Evolutionary conservation across 2,888 invertebrate species (phyloP).

Genomic region (Monopis laevigella): DNA sequence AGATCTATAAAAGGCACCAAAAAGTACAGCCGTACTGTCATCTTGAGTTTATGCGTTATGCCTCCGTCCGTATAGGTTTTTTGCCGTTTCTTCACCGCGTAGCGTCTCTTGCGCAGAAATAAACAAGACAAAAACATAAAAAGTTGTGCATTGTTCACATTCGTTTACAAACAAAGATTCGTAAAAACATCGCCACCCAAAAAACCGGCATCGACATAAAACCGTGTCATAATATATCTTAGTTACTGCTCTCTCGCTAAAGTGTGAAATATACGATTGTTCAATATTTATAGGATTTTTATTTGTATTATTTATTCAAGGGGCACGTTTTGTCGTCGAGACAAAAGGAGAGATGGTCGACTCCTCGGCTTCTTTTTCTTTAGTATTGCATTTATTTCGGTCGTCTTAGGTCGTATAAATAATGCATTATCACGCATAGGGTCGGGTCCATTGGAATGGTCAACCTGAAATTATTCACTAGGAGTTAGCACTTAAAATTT

Average conservation of each 20-base stretch:
- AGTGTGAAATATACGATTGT: slow-evolving; percentile 63
- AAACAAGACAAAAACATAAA: slow-evolving; percentile 23
- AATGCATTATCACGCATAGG: slow-evolving; percentile 64
- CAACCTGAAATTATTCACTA: slow-evolving; percentile 44
- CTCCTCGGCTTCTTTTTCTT: slow-evolving; percentile 51
- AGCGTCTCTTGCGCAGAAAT: slow-evolving; percentile 5
- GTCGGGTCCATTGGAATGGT: slow-evolving; percentile 32
- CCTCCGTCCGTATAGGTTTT: slow-evolving; percentile 25
- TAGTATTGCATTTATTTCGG: slow-evolving; percentile 60
- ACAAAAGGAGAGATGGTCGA: slow-evolving; percentile 40
- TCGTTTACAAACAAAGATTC: slow-evolving; percentile 58
- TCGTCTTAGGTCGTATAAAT: slow-evolving; percentile 60
- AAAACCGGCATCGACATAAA: slow-evolving; percentile 43
- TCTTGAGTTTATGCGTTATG: slow-evolving; percentile 26
- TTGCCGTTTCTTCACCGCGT: slow-evolving; percentile 19
- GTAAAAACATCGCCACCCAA: slow-evolving; percentile 39
- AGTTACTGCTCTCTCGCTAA: slow-evolving; percentile 42
- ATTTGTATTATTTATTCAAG: slow-evolving; percentile 62
- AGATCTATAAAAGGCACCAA: slow-evolving; percentile 4
- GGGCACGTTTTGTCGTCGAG: slow-evolving; percentile 50
- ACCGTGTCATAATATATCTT: slow-evolving; percentile 48
- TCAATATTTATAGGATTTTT: slow-evolving; percentile 63
- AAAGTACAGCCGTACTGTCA: slow-evolving; percentile 21
- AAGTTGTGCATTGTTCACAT: slow-evolving; percentile 38
- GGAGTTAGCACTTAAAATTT: slow-evolving; percentile 30